These are phyloP conservation scores for Zalophus californianus DNA, from an alignment of 2,797 vertebrate species.

Conservation along the genomic window DNA sequence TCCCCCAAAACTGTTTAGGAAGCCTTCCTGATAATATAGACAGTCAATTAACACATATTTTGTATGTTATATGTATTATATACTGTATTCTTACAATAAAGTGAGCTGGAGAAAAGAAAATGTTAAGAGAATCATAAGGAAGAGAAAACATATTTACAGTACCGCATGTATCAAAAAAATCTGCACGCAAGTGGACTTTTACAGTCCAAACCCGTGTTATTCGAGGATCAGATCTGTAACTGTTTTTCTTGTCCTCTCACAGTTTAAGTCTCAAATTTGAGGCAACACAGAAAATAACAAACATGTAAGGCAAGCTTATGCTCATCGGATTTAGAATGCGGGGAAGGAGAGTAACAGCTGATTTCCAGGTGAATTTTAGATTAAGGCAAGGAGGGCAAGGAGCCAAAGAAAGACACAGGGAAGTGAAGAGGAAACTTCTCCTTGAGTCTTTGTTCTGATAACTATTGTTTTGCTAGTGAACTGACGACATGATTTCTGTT, in stretches of 20 bases:
- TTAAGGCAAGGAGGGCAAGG: neutral
- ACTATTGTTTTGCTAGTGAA: neutral
- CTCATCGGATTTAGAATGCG: neutral
- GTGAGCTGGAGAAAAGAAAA: neutral
- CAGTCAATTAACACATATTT: neutral
- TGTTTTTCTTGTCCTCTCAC: neutral
- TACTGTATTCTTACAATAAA: neutral
- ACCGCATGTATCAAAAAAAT: neutral
- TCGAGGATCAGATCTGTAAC: neutral
- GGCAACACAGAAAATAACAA: neutral
- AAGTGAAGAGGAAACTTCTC: neutral
- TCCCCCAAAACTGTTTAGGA: neutral
- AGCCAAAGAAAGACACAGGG: neutral
- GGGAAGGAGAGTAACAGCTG: neutral
- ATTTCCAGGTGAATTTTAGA: slow-evolving; percentile 41
- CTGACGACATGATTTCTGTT: neutral
- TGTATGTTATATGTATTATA: neutral
- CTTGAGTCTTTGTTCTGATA: neutral
- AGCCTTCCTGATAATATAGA: neutral
- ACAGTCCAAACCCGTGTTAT: neutral
- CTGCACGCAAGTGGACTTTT: neutral
- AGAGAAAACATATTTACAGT: neutral
- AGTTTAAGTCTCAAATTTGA: slow-evolving; percentile 44
- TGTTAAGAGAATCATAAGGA: neutral
- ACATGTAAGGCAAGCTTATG: neutral